Percentiles rank a stretch among this genome's conserved stretches.
phyloP scores from a whole-genome alignment of 2,797 vertebrate species.

The Clamator glandarius region DNA sequence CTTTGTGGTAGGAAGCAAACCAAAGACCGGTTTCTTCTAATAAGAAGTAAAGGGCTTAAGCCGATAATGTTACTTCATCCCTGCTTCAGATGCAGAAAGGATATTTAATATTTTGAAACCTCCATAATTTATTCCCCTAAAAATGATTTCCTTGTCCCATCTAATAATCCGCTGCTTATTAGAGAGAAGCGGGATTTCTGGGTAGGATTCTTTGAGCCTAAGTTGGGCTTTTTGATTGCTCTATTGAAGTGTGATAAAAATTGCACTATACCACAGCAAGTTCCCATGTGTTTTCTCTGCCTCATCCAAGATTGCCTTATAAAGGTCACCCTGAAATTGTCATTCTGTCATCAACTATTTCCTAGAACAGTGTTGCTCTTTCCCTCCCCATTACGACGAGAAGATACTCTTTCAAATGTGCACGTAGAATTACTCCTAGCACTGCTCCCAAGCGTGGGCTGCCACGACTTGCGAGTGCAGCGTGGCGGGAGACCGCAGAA shows the following conservation, averaged over 20 bases:
- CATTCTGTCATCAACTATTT: conserved; percentile 36
- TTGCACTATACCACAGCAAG: background rate
- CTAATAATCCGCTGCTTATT: conserved; percentile 34
- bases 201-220: conserved; percentile 49
- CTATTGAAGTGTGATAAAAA: conserved; percentile 62
- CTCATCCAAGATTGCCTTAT: conserved; percentile 46
- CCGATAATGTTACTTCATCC: background rate
- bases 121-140: conserved; percentile 40
- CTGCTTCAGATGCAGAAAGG: background rate
- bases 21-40: background rate
- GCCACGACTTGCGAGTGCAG: background rate
- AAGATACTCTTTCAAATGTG: background rate
- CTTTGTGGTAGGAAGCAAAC: conserved; percentile 10
- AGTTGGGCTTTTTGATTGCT: conserved; percentile 48
- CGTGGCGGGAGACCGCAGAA: background rate
- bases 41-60: background rate
- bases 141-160: conserved; percentile 42
- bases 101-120: conserved; percentile 50
- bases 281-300: conserved; percentile 53
- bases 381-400: background rate
- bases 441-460: background rate
- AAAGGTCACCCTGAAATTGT: conserved; percentile 65
- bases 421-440: background rate
- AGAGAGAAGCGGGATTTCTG: conserved; percentile 56
- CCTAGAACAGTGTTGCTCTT: conserved; percentile 20